phyloP scores from a whole-genome alignment of 2,113 vertebrate genomes.

The Gymnorhina tibicen region DNA sequence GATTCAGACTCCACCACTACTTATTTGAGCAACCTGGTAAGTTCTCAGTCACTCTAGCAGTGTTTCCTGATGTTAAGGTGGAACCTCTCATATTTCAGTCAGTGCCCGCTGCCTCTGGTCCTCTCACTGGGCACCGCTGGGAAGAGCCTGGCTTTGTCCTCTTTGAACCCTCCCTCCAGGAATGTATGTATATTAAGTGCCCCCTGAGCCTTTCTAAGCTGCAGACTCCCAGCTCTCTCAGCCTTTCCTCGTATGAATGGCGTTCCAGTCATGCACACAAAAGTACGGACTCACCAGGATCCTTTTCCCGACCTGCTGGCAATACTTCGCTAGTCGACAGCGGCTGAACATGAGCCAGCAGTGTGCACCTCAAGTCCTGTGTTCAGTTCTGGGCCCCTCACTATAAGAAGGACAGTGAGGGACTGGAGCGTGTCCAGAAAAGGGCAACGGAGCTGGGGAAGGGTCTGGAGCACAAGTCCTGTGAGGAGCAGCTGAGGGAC shows the following conservation, averaged over 20 bases:
- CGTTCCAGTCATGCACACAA: rapidly evolving
- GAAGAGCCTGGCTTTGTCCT: not conserved
- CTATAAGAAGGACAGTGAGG: not conserved
- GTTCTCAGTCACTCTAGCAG: not conserved
- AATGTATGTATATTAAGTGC: not conserved
- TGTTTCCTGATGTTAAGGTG: not conserved
- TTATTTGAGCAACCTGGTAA: too few species aligned
- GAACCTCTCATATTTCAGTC: not conserved
- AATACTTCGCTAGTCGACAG: not conserved
- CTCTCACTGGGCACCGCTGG: not conserved
- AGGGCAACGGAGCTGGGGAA: not conserved
- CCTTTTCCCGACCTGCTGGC: not conserved
- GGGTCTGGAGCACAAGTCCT: not conserved
- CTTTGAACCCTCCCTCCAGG: not conserved
- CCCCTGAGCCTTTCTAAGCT: not conserved
- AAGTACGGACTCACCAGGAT: not conserved
- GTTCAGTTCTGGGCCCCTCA: too few species aligned
- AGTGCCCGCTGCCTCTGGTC: not conserved
- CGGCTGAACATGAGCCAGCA: not conserved
- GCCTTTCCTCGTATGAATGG: not conserved
- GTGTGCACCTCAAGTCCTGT: not conserved
- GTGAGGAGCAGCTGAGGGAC: not conserved
- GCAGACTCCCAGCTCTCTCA: not conserved
- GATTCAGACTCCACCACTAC: not conserved
- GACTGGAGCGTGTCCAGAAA: not conserved